Evolutionary conservation across 2,888 invertebrate genomes (phyloP).

Genomic region (Camptogramma bilineatum): DNA sequence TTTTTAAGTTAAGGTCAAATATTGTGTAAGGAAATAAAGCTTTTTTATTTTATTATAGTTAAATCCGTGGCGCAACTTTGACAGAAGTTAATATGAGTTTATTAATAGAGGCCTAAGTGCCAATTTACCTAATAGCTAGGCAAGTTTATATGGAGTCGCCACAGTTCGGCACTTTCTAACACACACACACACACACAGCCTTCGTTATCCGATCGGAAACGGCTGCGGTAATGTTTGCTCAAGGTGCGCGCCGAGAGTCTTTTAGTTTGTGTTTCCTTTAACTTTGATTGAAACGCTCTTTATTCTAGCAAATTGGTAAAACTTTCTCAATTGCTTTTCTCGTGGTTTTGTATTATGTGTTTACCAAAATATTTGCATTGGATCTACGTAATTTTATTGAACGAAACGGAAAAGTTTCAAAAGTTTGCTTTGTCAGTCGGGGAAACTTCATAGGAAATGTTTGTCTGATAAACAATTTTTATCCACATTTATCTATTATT

Average conservation of each 20-base stretch:
- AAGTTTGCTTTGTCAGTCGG: slow-evolving; percentile 10
- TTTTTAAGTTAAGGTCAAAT: too few relatives aligned
- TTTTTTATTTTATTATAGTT: too few relatives aligned
- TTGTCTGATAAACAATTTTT: background rate
- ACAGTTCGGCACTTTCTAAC: slow-evolving; percentile 19
- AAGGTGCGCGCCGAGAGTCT: slow-evolving; percentile 43
- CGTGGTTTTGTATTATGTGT: slow-evolving; percentile 49
- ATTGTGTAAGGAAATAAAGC: too few relatives aligned
- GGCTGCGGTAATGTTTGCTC: slow-evolving; percentile 38
- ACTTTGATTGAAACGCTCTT: slow-evolving; percentile 70
- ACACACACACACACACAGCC: slow-evolving; percentile 29
- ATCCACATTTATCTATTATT: background rate
- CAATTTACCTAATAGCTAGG: slow-evolving; percentile 8
- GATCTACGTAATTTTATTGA: slow-evolving; percentile 31
- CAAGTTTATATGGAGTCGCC: background rate
- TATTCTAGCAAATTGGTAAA: slow-evolving; percentile 78
- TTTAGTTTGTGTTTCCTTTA: slow-evolving; percentile 53
- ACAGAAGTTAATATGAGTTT: too few relatives aligned
- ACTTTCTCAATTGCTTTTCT: slow-evolving; percentile 78
- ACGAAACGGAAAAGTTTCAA: slow-evolving; percentile 35
- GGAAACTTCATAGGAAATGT: background rate
- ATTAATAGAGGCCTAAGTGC: too few relatives aligned
- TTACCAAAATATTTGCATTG: slow-evolving; percentile 33
- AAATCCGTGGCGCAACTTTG: too few relatives aligned
- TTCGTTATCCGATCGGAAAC: slow-evolving; percentile 35